Conservation (phyloP, 2,888 invertebrate genomes). For the Euplagia quadripunctaria region DNA sequence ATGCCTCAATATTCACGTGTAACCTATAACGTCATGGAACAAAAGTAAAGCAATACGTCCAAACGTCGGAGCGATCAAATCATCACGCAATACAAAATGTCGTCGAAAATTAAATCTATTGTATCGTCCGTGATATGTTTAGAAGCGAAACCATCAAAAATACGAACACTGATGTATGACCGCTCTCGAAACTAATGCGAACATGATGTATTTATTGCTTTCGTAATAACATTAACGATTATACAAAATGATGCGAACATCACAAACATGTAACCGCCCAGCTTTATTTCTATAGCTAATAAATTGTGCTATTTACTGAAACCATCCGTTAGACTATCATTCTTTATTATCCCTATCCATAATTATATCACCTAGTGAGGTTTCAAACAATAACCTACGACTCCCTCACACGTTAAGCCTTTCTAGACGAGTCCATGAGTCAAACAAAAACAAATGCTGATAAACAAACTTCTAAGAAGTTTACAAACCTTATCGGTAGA, state of each 20-base stretch:
- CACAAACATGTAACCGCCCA: constrained; percentile 60
- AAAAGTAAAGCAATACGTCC: constrained; percentile 76
- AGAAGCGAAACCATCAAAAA: constrained; percentile 49
- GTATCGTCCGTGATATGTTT: constrained; percentile 73
- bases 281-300: constrained; percentile 75
- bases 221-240: constrained; percentile 64
- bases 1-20: constrained; percentile 27
- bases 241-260: constrained; percentile 56
- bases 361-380: constrained; percentile 85
- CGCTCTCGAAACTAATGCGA: constrained; percentile 55
- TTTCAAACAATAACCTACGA: constrained; percentile 82
- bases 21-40: constrained; percentile 71
- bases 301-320: constrained; percentile 82
- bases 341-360: constrained; percentile 72
- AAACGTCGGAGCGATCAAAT: constrained; percentile 56
- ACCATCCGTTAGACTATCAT: constrained; percentile 69
- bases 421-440: constrained; percentile 21
- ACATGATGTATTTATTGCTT: constrained; percentile 65
- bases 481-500: constrained; percentile 38
- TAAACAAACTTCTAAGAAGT: constrained; percentile 21
- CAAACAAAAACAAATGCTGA: constrained; percentile 24
- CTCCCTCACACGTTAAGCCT: constrained; percentile 72
- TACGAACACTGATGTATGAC: constrained; percentile 45
- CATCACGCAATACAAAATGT: constrained; percentile 41
- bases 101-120: constrained; percentile 51